Evolutionary conservation across 2,797 vertebrate species (phyloP), one percentile per base, ranked within the genome.

Genomic region (Zalophus californianus): DNA sequence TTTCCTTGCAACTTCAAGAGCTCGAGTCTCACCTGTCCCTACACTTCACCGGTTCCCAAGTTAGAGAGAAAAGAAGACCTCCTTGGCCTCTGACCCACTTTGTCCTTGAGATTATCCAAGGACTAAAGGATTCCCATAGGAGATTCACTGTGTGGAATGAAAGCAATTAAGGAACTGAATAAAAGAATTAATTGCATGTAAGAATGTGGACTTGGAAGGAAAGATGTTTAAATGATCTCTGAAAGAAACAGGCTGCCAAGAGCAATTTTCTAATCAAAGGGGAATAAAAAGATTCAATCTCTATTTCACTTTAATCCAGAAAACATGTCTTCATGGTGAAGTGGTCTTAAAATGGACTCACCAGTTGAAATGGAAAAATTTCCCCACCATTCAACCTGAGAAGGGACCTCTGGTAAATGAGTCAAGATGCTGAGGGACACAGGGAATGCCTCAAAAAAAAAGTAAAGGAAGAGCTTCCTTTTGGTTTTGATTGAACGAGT

Each of bases 101-200:
- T 79, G 92, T 96, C 75, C 87, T 95, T 97, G 66, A 96, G 7
- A 35, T 96, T 97, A 95, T 83, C 64, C 91, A 95, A 29, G 82
- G n/a, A 11, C 96, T 78, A 90, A 52, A 92, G 41, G 72, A 95
- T 62, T 96, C 77, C 93, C 52, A 21, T 85, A 50, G 95, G 95
- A 96, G 82, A 89, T 50, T 96, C 89, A 93, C 86, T 84, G 64
- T 94, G 77, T 94, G 96, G 88, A 94, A 94, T 93, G 64, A 92
- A 98, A 97, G 84, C 91, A 97, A 91, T 96, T 97, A 96, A 94
- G 54, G 75, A 91, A 27, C 60, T 38, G 48, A 97, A 96, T 97
- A 92, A 98, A 97, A 97, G 95, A 96, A 98, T 96, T 97, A 97
- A 97, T 96, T 97, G 78, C 89, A 86, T 89, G 86, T 84, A 88